A percentile compares a stretch with the other conserved stretches of the same genome.
phyloP scores from a whole-genome alignment of 2,113 vertebrate genomes.

The Pangasianodon hypophthalmus region DNA sequence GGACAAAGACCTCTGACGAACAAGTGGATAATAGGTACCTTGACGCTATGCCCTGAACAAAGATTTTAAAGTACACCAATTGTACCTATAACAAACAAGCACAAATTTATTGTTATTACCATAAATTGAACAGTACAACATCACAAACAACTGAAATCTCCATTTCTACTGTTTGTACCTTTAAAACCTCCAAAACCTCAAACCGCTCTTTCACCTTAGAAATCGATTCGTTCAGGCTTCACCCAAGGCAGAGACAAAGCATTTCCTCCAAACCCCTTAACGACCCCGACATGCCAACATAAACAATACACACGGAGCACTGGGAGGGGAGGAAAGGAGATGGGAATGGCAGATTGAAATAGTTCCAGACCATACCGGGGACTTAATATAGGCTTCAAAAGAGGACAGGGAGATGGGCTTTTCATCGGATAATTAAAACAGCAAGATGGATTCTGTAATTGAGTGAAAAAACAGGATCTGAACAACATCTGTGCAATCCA shows the following conservation, averaged over 20 bases:
- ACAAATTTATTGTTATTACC: not conserved
- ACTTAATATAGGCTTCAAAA: slow-evolving; percentile 70
- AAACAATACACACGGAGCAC: slow-evolving; percentile 47
- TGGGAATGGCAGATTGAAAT: slow-evolving; percentile 60
- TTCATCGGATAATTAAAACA: slow-evolving; percentile 81
- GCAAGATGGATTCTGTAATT: slow-evolving; percentile 79
- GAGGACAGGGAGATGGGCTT: slow-evolving; percentile 72
- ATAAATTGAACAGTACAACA: not conserved
- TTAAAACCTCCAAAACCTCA: not conserved
- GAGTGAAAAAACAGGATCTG: slow-evolving; percentile 78
- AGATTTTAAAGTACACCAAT: not conserved
- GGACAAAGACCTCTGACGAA: not conserved
- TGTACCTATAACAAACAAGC: not conserved
- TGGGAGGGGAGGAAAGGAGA: slow-evolving; percentile 39
- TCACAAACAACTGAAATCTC: not conserved
- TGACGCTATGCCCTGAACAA: not conserved
- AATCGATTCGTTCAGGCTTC: slow-evolving; percentile 24
- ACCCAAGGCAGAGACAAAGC: slow-evolving; percentile 19
- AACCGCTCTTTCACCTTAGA: slow-evolving; percentile 32
- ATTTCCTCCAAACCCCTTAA: slow-evolving; percentile 39
- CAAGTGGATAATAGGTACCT: not conserved
- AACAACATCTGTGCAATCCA: slow-evolving; percentile 79
- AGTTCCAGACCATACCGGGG: slow-evolving; percentile 66
- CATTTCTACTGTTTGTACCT: not conserved
- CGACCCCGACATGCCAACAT: slow-evolving; percentile 46